phyloP scores from a whole-genome alignment of 2,888 invertebrate genomes.

The Acronicta aceris region DNA sequence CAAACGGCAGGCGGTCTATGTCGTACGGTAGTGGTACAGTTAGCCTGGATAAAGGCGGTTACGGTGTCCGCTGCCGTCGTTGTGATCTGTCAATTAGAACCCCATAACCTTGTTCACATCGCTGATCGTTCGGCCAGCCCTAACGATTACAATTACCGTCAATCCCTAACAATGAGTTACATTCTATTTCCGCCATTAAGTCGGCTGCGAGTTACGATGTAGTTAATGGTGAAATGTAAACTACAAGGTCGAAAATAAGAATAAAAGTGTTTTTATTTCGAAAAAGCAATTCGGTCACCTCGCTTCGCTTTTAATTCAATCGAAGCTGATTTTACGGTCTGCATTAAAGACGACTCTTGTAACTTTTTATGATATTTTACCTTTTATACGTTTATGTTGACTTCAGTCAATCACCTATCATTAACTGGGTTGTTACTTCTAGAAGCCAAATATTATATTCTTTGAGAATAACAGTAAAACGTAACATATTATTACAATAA shows the following conservation, averaged over 20 bases:
- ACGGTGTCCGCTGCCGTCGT: slow-evolving; percentile 73
- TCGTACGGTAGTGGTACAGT: slow-evolving; percentile 83
- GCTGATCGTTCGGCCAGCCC: slow-evolving; percentile 63
- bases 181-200: slow-evolving; percentile 47
- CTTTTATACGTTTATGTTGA: slow-evolving; percentile 40
- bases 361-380: slow-evolving; percentile 57
- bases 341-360: slow-evolving; percentile 64
- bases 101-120: slow-evolving; percentile 80
- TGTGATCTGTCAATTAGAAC: slow-evolving; percentile 83
- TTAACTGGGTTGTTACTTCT: slow-evolving; percentile 19
- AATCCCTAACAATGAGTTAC: slow-evolving; percentile 44
- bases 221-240: slow-evolving; percentile 37
- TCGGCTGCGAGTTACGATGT: slow-evolving; percentile 42
- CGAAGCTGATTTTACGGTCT: slow-evolving; percentile 74
- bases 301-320: slow-evolving; percentile 68
- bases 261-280: slow-evolving; percentile 59
- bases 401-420: slow-evolving; percentile 5
- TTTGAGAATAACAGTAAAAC: no score
- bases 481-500: no score
- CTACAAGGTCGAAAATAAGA: slow-evolving; percentile 60
- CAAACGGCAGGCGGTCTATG: slow-evolving; percentile 69
- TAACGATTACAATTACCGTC: slow-evolving; percentile 67
- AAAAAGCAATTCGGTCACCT: slow-evolving; percentile 58
- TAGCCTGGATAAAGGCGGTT: slow-evolving; percentile 78
- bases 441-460: no score